Base-by-base conservation (phyloP, 2,113 vertebrate genomes). In the Phyllostomus discolor region DNA sequence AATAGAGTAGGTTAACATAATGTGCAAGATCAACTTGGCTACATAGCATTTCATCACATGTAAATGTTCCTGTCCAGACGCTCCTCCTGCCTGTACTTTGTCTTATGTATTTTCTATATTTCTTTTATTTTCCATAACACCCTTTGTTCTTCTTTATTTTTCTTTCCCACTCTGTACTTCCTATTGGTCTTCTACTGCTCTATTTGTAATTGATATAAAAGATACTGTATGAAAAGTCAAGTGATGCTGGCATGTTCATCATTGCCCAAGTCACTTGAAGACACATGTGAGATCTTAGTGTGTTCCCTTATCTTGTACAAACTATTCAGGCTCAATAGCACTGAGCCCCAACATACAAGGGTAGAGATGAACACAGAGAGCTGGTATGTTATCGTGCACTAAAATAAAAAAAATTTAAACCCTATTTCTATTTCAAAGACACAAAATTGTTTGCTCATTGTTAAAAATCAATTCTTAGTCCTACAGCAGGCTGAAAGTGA, bases 391-490 rank as follows among this genome's bases (percentile, higher is more conserved):
- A 79, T 59, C 17, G 9, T 50, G 12, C 24, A 88, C 20, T 48
- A 80, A 93, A 96, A 86, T 92, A 43, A 95, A 95, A 92, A 26
- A 48, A 59, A 78, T 91, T 72, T 76, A 38, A 91, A 88, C 4
- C 19, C 28, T 86, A 28, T n/a, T 46, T 64, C 31, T 38, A 62
- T 89, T 96, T 86, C 91, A 35, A 96, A 96, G 93, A 89, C n/a
- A 50, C 76, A 93, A 92, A 96, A 87, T 57, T 38, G 33, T 66
- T 76, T 97, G 90, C 46, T 91, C 72, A 52, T 80, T 48, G 97
- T 96, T 97, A 94, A 95, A 96, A 96, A 95, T 94, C 94, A 94
- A 90, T 94, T 94, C 88, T 92, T 97, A 76, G 59, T 97, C 59
- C 86, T 57, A 35, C 69, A 78, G 72, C 38, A 41, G 38, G 38